Evolutionary conservation across 2,797 vertebrate species (phyloP), one percentile per base, ranked within the genome.

Genomic region (Serranus cabrilla): DNA sequence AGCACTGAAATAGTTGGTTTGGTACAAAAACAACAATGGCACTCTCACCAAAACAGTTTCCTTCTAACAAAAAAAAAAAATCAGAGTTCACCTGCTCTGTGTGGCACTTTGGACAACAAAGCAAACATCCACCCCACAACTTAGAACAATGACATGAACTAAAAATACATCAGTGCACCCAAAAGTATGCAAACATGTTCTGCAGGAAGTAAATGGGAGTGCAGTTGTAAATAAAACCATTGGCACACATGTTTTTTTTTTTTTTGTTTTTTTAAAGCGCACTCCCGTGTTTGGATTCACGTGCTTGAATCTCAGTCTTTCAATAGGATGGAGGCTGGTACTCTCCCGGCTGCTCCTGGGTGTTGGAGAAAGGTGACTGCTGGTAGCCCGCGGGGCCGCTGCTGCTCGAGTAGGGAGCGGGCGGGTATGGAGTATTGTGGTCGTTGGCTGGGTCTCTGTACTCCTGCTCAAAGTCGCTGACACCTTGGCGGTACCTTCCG

Each of bases 321-420:
- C 78, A 96, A 71, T 94, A 95, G 13, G 83, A 0, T 4, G 95
- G 95, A 31, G 95, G 94, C 76, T 93, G 85, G 83, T 96, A 96
- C 5, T 93, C 91, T 34, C 91, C 92, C 0, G 89, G 72, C 0
- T 78, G 77, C 56, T 84, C 82, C 0, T 90, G 80, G 0, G 56
- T 91, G 1, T 93, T 81, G 45, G 93, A 90, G 89, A 97, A 98
- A 25, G 97, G 97, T 0, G 97, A 97, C 90, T 98, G 97, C 85
- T 99, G 98, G 94, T 98, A 99, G 64, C 97, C 96, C 0, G 94
- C 87, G 7, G 91, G 89, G 20, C 89, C 94, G 0, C 85, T 80
- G 11, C 86, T 93, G 16, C 92, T 94, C 2, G 96, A 83, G 40
- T 97, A 97, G 9, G 94, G 94, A 2, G 78, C 46, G 0, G 91